These are phyloP conservation scores for Rhabdomys dilectus DNA, from an alignment of 2,113 vertebrate genomes.

Conservation along the genomic window DNA sequence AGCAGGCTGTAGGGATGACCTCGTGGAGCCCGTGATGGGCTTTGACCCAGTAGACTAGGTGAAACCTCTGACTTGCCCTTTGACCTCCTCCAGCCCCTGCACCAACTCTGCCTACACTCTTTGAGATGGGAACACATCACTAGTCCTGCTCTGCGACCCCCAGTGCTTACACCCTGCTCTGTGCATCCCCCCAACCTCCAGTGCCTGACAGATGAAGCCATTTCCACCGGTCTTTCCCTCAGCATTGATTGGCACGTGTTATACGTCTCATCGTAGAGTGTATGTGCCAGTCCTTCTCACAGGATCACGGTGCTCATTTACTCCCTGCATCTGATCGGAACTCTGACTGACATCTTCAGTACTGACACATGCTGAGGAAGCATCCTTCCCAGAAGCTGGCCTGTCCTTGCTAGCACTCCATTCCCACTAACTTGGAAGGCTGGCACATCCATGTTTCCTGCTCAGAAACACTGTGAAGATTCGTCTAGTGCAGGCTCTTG, in stretches of 20 bases:
- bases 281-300: background rate
- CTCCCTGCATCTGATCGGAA: accelerated
- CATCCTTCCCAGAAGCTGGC: background rate
- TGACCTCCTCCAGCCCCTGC: background rate
- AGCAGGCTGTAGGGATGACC: background rate
- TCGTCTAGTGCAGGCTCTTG: background rate
- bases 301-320: background rate
- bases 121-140: background rate
- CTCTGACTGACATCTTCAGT: background rate
- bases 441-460: background rate
- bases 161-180: too few relatives aligned
- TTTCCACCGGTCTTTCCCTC: background rate
- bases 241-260: background rate
- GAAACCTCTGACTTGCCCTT: background rate
- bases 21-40: background rate
- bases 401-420: background rate
- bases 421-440: background rate
- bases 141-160: background rate
- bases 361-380: background rate
- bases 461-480: background rate
- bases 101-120: background rate
- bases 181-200: background rate
- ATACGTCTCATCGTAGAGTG: background rate
- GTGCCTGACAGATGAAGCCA: background rate
- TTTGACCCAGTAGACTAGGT: background rate